Evolutionary conservation across 2,888 invertebrate genomes (phyloP), one percentile per base, ranked within the genome.

Genomic region (Pogonocherus hispidulus): DNA sequence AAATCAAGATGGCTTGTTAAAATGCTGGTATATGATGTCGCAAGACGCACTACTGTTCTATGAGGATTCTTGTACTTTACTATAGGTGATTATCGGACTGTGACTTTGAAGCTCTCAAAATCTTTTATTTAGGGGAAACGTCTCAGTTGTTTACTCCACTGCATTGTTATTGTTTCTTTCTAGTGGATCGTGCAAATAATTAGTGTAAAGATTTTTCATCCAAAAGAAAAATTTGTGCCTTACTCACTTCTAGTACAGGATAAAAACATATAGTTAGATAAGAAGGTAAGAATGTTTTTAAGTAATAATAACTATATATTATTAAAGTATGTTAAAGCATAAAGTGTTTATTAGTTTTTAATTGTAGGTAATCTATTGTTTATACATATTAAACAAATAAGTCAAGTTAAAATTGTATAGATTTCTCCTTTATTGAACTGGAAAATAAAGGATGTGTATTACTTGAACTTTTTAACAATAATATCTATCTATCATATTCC

Each of bases 51-150:
- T 18, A 20, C 37, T 35, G 46, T 52, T 62, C 55, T 66, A 47
- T 63, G 55, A 63, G 49, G 67, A 63, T 67, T 63, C 63, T 62
- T 67, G 62, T 54, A 32, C n/a, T 44, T 18, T 63, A 51, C 70
- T 46, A 78, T 78, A 78, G 74, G 80, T 70, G 78, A 70, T 78
- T 80, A 80, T 74, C 79, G 78, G 76, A 79, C 79, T 80, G 79
- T 78, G 74, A 80, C 79, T 75, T 72, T 70, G 69, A 64, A 69
- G 66, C 73, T 73, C 74, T 73, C 71, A 71, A 75, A 72, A 74
- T 66, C 55, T 55, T 69, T 67, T 66, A 70, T 69, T 72, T 66
- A 60, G 49, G 66, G 66, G 67, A 73, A 69, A 71, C 65, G 49
- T 67, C 63, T 73, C 64, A 70, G 74, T 74, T 67, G 66, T 69